phyloP scores from a whole-genome alignment of 2,113 vertebrate species.

The Piliocolobus tephrosceles region DNA sequence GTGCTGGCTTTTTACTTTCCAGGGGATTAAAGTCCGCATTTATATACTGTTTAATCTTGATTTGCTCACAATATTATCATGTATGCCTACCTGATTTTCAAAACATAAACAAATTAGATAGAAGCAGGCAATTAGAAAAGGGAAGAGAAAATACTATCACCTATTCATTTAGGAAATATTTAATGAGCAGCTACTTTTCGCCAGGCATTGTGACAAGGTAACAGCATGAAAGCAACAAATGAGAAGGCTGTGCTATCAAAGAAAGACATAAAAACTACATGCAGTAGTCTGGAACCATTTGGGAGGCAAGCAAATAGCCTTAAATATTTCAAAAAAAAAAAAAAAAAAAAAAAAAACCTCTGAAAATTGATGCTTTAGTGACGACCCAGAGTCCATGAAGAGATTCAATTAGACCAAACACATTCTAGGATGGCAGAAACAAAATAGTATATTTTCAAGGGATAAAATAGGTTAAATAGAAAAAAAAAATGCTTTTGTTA shows the following conservation, averaged over 20 bases:
- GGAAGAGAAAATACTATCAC: background rate
- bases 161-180: slow-evolving; percentile 56
- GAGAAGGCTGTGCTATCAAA: background rate
- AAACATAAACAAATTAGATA: background rate
- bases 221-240: background rate
- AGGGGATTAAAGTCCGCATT: background rate
- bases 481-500: background rate
- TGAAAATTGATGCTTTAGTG: slow-evolving; percentile 1
- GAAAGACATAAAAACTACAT: background rate
- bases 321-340: slow-evolving; percentile 39
- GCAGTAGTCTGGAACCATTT: background rate
- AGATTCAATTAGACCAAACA: slow-evolving; percentile 18
- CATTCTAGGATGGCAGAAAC: slow-evolving; percentile 18
- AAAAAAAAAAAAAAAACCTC: background rate
- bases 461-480: background rate
- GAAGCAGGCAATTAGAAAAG: background rate
- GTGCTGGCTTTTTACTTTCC: background rate
- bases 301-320: slow-evolving; percentile 13
- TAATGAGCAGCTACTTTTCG: slow-evolving; percentile 45
- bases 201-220: slow-evolving; percentile 30
- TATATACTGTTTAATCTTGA: background rate
- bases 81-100: background rate
- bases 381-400: background rate
- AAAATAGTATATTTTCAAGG: background rate
- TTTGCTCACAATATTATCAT: background rate